A percentile compares a stretch with the other conserved stretches of the same genome.
Evolutionary conservation across 2,113 vertebrate genomes (phyloP).

Genomic region (Esox niger): DNA sequence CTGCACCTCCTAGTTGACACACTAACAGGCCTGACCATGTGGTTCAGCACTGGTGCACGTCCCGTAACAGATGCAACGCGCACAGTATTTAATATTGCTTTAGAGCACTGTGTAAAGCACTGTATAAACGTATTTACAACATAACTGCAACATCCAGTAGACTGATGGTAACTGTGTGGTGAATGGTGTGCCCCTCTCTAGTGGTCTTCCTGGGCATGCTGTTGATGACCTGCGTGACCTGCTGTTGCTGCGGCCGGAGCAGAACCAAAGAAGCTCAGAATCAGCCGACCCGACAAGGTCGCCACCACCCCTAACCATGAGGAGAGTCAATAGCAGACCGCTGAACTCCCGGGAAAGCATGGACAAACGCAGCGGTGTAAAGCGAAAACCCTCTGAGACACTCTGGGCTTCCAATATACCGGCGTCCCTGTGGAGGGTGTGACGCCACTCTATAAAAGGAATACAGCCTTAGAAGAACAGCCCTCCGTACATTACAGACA

Average conservation of each 20-base stretch:
- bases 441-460: background rate
- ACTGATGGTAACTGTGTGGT: background rate
- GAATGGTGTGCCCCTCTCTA: conserved; percentile 30
- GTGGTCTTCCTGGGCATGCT: conserved; percentile 56
- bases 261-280: conserved; percentile 1
- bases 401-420: background rate
- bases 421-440: background rate
- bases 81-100: too few relatives aligned
- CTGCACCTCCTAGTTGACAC: too few relatives aligned
- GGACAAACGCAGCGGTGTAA: too few relatives aligned
- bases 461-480: too few relatives aligned
- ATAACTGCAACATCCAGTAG: background rate
- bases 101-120: too few relatives aligned
- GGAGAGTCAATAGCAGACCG: too few relatives aligned
- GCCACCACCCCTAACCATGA: background rate
- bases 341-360: too few relatives aligned
- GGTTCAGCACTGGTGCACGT: too few relatives aligned
- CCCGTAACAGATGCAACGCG: too few relatives aligned
- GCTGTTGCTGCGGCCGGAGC: conserved; percentile 43
- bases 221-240: conserved; percentile 42
- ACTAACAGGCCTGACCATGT: background rate
- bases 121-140: background rate
- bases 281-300: conserved; percentile 34
- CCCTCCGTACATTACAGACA: conserved; percentile 19
- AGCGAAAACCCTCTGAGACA: too few relatives aligned